Evolutionary conservation across 2,888 invertebrate genomes (phyloP), one percentile per base, ranked within the genome.

Genomic region (Ectropis crepuscularia): DNA sequence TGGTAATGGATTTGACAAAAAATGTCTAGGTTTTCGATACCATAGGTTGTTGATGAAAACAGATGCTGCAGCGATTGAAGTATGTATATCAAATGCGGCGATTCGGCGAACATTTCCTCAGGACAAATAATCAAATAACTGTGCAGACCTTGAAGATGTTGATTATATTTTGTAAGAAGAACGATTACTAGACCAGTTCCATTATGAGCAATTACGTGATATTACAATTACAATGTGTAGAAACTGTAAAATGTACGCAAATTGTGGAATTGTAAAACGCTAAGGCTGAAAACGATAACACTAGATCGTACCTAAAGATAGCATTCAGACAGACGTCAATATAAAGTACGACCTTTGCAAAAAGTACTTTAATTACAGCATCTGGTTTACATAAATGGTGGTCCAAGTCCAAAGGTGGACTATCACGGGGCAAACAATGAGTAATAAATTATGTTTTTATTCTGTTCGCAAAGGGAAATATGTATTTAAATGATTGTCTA

Each of bases 371-470:
- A 46, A 67, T 66, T 66, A 62, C 61, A 48, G 50, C 41, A 64
- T 46, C 45, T 46, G 61, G 38, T 55, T 53, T 57, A 65, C 53
- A 61, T 64, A 46, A 67, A 69, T 53, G 47, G 60, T 41, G 11
- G 61, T 60, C 51, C 38, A 57, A 65, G 58, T 62, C 57, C 57
- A 53, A 60, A 65, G 57, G 55, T 63, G 46, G 53, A 42, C 46
- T 62, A 63, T 58, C 58, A 54, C 57, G 10, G 36, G 43, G 16
- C 48, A 53, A 58, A 65, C 68, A 68, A 65, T 65, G 63, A 61
- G 63, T 47, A 48, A 61, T 68, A 68, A 65, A 65, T 65, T 61
- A 58, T 53, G 41, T 55, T 58, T 57, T 55, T 58, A 58, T 49
- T 49, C 37, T n/a, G 16, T 16, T 7, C 53, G 45, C 37, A 12